Evolutionary conservation across 92 coral and sea anemone species (phyloP).

Genomic region (Phenganax marumi): DNA sequence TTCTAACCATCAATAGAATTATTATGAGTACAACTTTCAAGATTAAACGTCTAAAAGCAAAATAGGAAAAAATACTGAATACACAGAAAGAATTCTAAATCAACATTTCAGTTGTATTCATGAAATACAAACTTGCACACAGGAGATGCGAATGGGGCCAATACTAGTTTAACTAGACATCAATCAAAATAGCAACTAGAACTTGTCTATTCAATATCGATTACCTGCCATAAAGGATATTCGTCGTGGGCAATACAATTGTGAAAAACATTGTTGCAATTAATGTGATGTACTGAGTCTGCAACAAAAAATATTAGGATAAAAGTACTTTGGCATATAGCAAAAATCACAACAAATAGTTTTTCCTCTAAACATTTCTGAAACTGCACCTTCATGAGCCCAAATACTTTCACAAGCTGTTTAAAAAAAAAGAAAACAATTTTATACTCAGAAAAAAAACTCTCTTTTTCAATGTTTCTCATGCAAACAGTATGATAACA

Average conservation of each 20-base stretch:
- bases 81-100: background rate
- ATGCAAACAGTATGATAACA: background rate
- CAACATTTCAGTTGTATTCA: background rate
- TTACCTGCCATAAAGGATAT: conserved; percentile 58
- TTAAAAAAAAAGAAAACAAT: background rate
- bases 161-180: too few relatives aligned
- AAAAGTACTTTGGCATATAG: too few relatives aligned
- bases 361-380: background rate
- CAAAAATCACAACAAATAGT: too few relatives aligned
- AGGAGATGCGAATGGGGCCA: background rate
- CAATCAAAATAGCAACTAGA: too few relatives aligned
- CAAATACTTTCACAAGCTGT: conserved; percentile 45
- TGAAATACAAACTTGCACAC: background rate
- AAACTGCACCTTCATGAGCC: conserved; percentile 44
- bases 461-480: background rate
- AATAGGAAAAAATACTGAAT: background rate
- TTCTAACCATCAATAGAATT: conserved; percentile 43
- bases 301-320: conserved; percentile 1
- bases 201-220: background rate
- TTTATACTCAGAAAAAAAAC: background rate
- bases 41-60: conserved; percentile 47
- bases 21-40: conserved; percentile 58
- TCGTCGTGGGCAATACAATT: conserved; percentile 38
- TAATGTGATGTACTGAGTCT: conserved; percentile 60
- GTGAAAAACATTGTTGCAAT: conserved; percentile 33